Percentiles rank a stretch among this genome's conserved stretches.
phyloP scores from a whole-genome alignment of 2,113 vertebrate genomes.

The Ceratotherium simum region DNA sequence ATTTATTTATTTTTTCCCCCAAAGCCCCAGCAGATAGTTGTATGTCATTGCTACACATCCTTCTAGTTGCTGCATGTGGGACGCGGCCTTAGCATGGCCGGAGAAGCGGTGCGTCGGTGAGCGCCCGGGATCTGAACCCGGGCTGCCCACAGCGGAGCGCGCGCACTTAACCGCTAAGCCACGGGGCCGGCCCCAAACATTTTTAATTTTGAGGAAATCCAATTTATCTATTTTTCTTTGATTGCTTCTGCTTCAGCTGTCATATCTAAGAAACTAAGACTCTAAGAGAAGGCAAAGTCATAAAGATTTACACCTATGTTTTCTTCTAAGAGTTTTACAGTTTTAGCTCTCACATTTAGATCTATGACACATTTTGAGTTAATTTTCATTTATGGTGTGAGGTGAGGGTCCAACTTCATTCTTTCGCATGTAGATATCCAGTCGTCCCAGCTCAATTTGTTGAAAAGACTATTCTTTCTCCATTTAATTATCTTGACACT shows the following conservation, averaged over 20 bases:
- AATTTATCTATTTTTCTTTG: background rate
- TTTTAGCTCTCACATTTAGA: background rate
- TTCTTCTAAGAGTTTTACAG: background rate
- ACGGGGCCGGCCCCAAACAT: too few species aligned
- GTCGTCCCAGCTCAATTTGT: background rate
- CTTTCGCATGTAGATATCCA: background rate
- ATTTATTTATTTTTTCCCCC: constrained; percentile 47
- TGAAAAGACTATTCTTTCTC: background rate
- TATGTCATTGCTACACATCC: too few species aligned
- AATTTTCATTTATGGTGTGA: background rate
- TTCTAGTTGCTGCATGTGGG: too few species aligned
- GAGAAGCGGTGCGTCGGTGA: too few species aligned
- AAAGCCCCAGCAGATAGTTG: too few species aligned
- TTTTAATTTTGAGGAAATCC: background rate
- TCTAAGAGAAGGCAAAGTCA: background rate
- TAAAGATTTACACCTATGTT: background rate
- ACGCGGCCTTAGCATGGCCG: too few species aligned
- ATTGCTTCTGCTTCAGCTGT: background rate
- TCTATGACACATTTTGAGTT: background rate
- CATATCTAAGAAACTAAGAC: background rate
- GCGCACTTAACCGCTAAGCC: too few species aligned
- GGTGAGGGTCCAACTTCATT: background rate
- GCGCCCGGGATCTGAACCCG: too few species aligned
- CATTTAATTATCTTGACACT: background rate
- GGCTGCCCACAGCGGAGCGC: too few species aligned